Conservation (phyloP, 2,888 invertebrate species). For the Shargacucullia verbasci region DNA sequence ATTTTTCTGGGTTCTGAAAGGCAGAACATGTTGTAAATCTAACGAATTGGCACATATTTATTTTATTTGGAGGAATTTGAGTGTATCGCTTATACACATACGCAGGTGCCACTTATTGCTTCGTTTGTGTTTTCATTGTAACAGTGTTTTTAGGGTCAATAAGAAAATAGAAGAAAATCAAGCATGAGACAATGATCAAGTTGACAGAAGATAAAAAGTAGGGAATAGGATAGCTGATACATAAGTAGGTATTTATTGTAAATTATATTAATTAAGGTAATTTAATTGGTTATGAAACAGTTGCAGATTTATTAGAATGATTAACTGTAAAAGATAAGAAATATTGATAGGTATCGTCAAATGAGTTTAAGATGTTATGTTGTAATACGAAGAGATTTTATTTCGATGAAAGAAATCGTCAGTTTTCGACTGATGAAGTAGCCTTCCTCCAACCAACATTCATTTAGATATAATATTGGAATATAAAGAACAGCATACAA, state of each 20-base stretch:
- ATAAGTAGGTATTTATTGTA: conserved; percentile 37
- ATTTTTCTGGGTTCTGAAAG: conserved; percentile 96
- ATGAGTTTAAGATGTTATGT: conserved; percentile 42
- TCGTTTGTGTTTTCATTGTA: conserved; percentile 69
- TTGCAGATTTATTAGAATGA: conserved; percentile 44
- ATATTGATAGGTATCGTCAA: conserved; percentile 24
- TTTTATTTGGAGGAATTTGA: conserved; percentile 13
- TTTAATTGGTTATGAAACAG: conserved; percentile 44
- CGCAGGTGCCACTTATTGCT: conserved; percentile 62
- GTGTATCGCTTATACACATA: conserved; percentile 38
- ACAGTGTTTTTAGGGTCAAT: conserved; percentile 67
- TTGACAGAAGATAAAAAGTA: conserved; percentile 61
- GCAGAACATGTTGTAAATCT: conserved; percentile 20
- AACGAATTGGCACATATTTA: conserved; percentile 15
- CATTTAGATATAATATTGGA: conserved; percentile 24
- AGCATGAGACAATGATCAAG: conserved; percentile 73
- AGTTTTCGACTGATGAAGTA: conserved; percentile 29
- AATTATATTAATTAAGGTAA: conserved; percentile 21
- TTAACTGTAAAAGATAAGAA: conserved; percentile 34
- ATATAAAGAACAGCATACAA: conserved; percentile 38
- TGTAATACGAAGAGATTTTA: conserved; percentile 21
- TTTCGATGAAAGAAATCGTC: conserved; percentile 32
- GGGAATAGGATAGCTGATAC: conserved; percentile 50
- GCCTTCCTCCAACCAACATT: conserved; percentile 39
- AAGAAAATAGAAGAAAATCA: conserved; percentile 67